Conservation (phyloP, 53 echinoderm and acorn worm species). For the Stichopus horrens region DNA sequence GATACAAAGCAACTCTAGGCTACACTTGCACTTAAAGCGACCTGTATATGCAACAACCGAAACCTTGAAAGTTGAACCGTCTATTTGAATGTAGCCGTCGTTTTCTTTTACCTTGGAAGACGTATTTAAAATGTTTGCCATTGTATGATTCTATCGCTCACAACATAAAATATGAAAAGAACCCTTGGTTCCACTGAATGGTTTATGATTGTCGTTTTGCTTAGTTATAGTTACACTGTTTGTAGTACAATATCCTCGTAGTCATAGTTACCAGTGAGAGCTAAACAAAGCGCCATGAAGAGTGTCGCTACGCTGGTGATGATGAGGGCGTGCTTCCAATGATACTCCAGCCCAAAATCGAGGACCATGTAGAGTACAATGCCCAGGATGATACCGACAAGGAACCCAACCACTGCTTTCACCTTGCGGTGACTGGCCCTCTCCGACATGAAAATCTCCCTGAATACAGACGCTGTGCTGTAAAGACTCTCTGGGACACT, state of each 20-base stretch:
- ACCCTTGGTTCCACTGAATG: background rate
- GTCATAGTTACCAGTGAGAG: slow-evolving; percentile 72
- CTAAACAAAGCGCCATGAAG: slow-evolving; percentile 71
- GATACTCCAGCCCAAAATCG: slow-evolving; percentile 73
- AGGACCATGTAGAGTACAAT: slow-evolving; percentile 71
- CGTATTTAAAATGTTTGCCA: background rate
- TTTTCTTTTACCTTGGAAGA: background rate
- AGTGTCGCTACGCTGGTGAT: slow-evolving; percentile 63
- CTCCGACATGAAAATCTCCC: slow-evolving; percentile 77
- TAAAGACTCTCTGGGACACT: slow-evolving; percentile 17
- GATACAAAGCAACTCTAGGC: too few species aligned
- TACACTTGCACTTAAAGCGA: too few species aligned
- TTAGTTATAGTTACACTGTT: background rate
- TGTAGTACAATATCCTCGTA: background rate
- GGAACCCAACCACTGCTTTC: slow-evolving; percentile 75
- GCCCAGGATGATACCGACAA: slow-evolving; percentile 73
- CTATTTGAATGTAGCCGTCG: too few species aligned
- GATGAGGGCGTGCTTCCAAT: slow-evolving; percentile 60
- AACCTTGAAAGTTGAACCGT: too few species aligned
- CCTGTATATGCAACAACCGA: too few species aligned
- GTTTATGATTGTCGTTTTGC: too few species aligned
- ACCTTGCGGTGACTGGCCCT: slow-evolving; percentile 64
- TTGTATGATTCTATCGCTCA: background rate
- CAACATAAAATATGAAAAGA: background rate
- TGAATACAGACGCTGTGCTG: slow-evolving; percentile 52